These are phyloP conservation scores for Lobophora halterata DNA, from an alignment of 2,888 invertebrate species.

Conservation along the genomic window DNA sequence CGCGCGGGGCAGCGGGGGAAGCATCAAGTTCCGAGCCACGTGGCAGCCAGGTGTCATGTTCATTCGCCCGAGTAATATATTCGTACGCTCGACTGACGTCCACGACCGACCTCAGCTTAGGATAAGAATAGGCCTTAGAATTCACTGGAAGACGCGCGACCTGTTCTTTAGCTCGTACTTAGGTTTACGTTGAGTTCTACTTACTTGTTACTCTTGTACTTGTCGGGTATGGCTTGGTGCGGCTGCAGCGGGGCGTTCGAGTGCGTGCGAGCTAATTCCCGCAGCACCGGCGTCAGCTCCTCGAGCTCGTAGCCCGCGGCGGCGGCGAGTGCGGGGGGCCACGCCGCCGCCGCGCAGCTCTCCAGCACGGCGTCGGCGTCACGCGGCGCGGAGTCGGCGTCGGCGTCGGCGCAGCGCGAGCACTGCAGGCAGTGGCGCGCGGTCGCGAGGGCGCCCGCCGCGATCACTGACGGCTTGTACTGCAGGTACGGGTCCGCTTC, in stretches of 20 bases:
- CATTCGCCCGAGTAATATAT: too few relatives aligned
- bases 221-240: conserved; percentile 94
- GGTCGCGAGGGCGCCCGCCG: conserved; percentile 89
- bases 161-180: too few relatives aligned
- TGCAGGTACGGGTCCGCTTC: conserved; percentile 93
- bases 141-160: too few relatives aligned
- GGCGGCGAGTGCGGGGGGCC: conserved; percentile 84
- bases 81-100: too few relatives aligned
- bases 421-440: conserved; percentile 86
- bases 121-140: too few relatives aligned
- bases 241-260: conserved; percentile 82
- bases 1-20: too few relatives aligned
- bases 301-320: conserved; percentile 84
- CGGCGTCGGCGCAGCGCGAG: conserved; percentile 44
- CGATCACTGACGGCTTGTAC: conserved; percentile 90
- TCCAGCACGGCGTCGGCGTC: conserved; percentile 16
- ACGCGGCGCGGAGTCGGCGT: conserved; percentile 19
- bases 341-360: conserved; percentile 68
- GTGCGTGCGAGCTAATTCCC: conserved; percentile 86
- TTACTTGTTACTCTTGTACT: conserved; percentile 90
- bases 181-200: too few relatives aligned
- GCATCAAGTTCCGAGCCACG: too few relatives aligned
- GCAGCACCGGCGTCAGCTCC: conserved; percentile 84
- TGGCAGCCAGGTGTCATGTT: too few relatives aligned
- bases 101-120: too few relatives aligned